Evolutionary conservation across 2,888 invertebrate genomes (phyloP), one percentile per base, ranked within the genome.

Genomic region (Pediacus dermestoides): DNA sequence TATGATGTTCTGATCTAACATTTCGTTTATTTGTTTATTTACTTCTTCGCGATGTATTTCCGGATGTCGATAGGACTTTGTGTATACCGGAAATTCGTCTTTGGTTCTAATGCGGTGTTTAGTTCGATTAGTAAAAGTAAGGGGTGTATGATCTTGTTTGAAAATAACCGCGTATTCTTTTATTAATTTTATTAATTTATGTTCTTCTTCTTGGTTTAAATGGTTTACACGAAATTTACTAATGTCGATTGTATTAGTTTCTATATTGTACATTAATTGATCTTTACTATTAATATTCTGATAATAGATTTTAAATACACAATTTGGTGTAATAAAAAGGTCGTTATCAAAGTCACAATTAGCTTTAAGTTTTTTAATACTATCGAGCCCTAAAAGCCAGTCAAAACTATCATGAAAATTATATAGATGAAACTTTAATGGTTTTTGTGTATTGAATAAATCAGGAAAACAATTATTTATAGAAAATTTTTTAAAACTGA

Each of bases 71-170:
- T 51, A 37, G 16, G 48, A 37, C 36, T 51, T 52, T 2, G 50
- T 36, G 23, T 11, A 28, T 6, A 39, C 23, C 1, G 42, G 39
- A n/a, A 44, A 40, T 18, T 56, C 47, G 27, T 60, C 48, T 26
- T 37, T 47, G 4, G 55, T 57, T 36, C 44, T n/a, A 12, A 57
- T 62, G 16, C 31, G 4, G 23, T 60, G 60, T 45, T 59, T 55
- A 4, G 58, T 42, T 34, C 50, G 10, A 22, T 47, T 54, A 1
- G 55, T 53, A 31, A 54, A 58, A 2, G 53, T 46, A 16, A 61
- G 37, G 4, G 35, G 23, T 14, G 44, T 16, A 3, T 46, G 45
- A 16, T 52, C 50, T 27, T 32, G 33, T 30, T 53, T 42, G 26
- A 59, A 56, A 33, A 58, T 39, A 12, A 51, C 44, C 26, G 40